These are phyloP conservation scores for Athalia cordata DNA, from an alignment of 2,888 invertebrate species.

Conservation along the genomic window DNA sequence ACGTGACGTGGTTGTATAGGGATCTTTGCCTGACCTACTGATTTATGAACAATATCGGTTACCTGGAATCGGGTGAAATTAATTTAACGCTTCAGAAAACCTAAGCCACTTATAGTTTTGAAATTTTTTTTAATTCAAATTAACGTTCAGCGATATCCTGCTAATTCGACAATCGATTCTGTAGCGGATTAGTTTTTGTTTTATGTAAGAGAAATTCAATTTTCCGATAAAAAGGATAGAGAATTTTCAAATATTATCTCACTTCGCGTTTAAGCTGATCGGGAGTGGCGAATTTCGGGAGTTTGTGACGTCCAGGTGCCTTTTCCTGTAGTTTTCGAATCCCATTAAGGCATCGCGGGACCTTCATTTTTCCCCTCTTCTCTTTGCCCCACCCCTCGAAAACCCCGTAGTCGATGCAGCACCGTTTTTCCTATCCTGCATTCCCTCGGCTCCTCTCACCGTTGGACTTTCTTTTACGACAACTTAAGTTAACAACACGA, in stretches of 20 bases:
- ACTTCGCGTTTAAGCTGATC: neutral
- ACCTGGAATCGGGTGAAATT: neutral
- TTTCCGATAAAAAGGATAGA: too few species aligned
- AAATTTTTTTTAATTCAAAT: neutral
- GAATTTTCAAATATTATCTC: too few species aligned
- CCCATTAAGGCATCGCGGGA: conserved; percentile 7
- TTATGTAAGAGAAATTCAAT: too few species aligned
- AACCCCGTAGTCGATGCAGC: neutral
- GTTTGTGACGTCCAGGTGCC: neutral
- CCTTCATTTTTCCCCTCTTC: conserved; percentile 26
- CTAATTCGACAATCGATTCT: conserved; percentile 9
- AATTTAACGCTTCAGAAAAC: neutral
- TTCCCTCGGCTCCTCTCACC: conserved; percentile 22
- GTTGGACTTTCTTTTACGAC: conserved; percentile 48
- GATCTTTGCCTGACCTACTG: conserved; percentile 18
- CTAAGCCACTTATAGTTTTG: conserved; percentile 3
- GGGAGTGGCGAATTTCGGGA: conserved; percentile 1
- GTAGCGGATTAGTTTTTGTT: too few species aligned
- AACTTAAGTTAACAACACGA: conserved; percentile 45
- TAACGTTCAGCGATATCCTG: neutral
- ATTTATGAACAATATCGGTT: neutral
- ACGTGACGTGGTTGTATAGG: neutral
- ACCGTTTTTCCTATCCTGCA: neutral
- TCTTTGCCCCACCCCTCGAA: conserved; percentile 32
- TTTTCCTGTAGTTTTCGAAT: conserved; percentile 3